phyloP scores from a whole-genome alignment of 2,888 invertebrate species.

The Argyresthia goedartella region DNA sequence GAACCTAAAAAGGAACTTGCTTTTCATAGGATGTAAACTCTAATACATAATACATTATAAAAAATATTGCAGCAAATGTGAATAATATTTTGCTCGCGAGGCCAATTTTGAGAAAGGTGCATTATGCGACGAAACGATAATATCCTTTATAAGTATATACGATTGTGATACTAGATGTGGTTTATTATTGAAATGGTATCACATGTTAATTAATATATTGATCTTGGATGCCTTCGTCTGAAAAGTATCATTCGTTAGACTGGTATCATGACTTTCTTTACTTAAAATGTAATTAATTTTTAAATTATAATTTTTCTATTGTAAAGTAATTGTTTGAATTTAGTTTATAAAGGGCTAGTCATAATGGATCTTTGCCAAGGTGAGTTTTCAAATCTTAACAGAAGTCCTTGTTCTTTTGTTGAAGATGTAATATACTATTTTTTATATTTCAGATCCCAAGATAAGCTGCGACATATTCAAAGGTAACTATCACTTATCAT shows the following conservation, averaged over 20 bases:
- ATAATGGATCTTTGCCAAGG: background rate
- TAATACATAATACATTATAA: no score
- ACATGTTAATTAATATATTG: constrained; percentile 1
- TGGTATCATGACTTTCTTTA: constrained; percentile 25
- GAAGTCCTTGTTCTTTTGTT: background rate
- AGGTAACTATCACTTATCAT: no score
- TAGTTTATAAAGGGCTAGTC: background rate
- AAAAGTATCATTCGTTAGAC: constrained; percentile 1
- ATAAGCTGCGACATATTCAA: background rate
- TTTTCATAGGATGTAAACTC: no score
- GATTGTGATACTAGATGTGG: constrained; percentile 5
- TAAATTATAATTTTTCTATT: constrained; percentile 70
- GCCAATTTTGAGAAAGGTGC: no score
- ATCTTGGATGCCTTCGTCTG: background rate
- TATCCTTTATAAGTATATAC: constrained; percentile 3
- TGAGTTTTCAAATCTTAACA: background rate
- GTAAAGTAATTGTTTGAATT: constrained; percentile 2
- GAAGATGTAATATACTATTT: background rate
- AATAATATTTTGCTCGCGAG: no score
- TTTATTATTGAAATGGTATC: constrained; percentile 4
- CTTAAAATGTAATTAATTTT: constrained; percentile 61
- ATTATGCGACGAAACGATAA: no score
- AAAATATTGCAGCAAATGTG: no score
- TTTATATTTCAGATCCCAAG: background rate
- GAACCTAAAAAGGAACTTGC: no score